A percentile compares a stretch with the other conserved stretches of the same genome.
phyloP scores from a whole-genome alignment of 2,113 vertebrate species.

The Egretta garzetta region DNA sequence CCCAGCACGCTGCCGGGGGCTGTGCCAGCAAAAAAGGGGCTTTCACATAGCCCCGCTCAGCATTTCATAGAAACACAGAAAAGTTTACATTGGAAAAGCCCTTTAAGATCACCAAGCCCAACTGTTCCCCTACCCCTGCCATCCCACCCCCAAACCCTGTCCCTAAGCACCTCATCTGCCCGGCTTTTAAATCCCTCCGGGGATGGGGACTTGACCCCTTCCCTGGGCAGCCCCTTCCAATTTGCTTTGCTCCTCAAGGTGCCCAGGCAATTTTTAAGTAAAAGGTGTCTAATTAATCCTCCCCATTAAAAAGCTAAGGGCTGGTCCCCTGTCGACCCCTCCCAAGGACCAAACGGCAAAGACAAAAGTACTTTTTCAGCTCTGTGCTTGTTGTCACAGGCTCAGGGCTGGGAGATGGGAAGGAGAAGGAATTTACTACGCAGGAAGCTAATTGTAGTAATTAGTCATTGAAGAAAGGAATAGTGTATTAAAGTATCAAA shows the following conservation, averaged over 20 bases:
- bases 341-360: neutral
- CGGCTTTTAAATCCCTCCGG: too few relatives aligned
- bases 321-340: neutral
- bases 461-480: neutral
- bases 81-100: too few relatives aligned
- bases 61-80: neutral
- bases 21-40: neutral
- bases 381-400: neutral
- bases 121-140: too few relatives aligned
- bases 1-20: conserved; percentile 64
- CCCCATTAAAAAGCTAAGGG: neutral
- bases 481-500: neutral
- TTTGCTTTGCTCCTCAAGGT: neutral
- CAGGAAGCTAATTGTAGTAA: neutral
- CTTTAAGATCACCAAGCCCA: too few relatives aligned
- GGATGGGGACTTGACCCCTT: too few relatives aligned
- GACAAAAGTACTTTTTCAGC: neutral
- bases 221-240: too few relatives aligned
- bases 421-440: neutral
- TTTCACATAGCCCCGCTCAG: neutral
- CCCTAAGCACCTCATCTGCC: too few relatives aligned
- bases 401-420: neutral
- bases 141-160: too few relatives aligned
- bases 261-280: neutral
- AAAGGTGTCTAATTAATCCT: neutral